These are phyloP conservation scores for Montifringilla adamsi DNA, from an alignment of 2,113 vertebrate genomes.

Conservation along the genomic window DNA sequence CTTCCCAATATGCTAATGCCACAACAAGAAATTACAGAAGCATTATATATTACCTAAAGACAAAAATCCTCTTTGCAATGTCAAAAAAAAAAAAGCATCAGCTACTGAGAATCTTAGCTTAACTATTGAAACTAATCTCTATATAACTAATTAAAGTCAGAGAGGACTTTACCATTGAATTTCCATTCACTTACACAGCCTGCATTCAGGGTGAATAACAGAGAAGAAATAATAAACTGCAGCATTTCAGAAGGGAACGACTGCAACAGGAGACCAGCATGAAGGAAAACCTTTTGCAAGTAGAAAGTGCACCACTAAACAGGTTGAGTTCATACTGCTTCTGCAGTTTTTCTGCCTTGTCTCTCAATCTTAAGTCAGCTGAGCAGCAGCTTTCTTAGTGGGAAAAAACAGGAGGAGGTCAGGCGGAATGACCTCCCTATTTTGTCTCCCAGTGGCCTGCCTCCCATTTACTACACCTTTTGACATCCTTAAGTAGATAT, in stretches of 20 bases:
- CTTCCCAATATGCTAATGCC: not conserved
- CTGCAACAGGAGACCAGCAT: not conserved
- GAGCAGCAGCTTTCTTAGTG: constrained; percentile 75
- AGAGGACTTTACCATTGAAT: not conserved
- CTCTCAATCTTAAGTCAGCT: constrained; percentile 74
- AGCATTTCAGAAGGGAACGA: constrained; percentile 13
- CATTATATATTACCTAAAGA: not conserved
- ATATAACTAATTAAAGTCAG: not conserved
- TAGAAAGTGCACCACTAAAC: not conserved
- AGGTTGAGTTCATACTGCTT: not conserved
- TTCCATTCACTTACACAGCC: not conserved
- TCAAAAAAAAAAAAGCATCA: not conserved
- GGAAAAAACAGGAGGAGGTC: constrained; percentile 80
- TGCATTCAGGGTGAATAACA: not conserved
- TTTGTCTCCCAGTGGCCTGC: constrained; percentile 37
- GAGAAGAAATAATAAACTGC: not conserved
- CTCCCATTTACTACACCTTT: constrained; percentile 78
- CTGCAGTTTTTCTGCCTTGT: constrained; percentile 52
- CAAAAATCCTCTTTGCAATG: not conserved
- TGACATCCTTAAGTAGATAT: constrained; percentile 84
- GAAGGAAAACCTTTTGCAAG: not conserved
- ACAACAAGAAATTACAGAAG: not conserved
- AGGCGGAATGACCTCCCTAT: constrained; percentile 75
- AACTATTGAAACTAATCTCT: not conserved
- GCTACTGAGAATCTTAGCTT: not conserved